Evolutionary conservation across 2,888 invertebrate species (phyloP).

Genomic region (Pemphredon lugubris): DNA sequence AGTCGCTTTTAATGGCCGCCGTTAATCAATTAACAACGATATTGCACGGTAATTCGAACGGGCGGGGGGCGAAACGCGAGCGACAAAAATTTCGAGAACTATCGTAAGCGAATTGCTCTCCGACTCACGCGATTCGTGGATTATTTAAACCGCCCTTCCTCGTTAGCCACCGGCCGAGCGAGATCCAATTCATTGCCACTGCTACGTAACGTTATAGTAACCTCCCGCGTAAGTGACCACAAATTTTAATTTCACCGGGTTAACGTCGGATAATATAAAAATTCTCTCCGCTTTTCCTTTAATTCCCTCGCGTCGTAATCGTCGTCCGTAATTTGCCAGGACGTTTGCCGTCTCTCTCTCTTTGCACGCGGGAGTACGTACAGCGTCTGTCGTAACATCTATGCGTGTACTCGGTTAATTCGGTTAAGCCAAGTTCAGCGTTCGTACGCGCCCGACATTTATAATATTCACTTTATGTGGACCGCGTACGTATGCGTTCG

Average conservation of each 20-base stretch:
- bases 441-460: slow-evolving; percentile 68
- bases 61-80: neutral
- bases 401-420: slow-evolving; percentile 68
- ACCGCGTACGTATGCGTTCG: slow-evolving; percentile 39
- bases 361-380: neutral
- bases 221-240: too few relatives aligned
- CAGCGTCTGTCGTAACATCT: slow-evolving; percentile 16
- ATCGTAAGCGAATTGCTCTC: too few relatives aligned
- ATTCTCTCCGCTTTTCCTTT: neutral
- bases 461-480: slow-evolving; percentile 68
- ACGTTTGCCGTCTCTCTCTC: slow-evolving; percentile 2
- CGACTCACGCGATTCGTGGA: too few relatives aligned
- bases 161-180: too few relatives aligned
- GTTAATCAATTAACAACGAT: slow-evolving; percentile 57
- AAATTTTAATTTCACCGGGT: too few relatives aligned
- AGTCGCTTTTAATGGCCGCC: slow-evolving; percentile 54
- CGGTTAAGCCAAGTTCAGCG: slow-evolving; percentile 69
- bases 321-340: too few relatives aligned
- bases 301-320: neutral
- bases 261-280: too few relatives aligned
- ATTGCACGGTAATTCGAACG: slow-evolving; percentile 14
- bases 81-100: too few relatives aligned
- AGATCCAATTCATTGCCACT: too few relatives aligned
- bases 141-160: too few relatives aligned
- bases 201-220: too few relatives aligned